phyloP scores from a whole-genome alignment of 64 coral and sea anemone species.

The Porites australiensis region DNA sequence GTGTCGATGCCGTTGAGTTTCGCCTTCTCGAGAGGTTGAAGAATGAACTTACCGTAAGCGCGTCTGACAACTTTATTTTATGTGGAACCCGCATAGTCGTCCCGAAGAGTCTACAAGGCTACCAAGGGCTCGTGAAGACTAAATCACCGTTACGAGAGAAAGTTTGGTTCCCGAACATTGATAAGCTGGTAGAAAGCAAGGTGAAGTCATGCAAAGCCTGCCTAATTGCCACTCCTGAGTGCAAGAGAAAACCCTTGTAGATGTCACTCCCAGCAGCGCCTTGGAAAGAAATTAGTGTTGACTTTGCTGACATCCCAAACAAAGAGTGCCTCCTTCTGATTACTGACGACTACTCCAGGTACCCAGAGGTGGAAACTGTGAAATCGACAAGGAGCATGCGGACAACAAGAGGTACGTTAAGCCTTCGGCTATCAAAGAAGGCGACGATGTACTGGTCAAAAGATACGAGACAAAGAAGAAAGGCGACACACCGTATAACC shows the following conservation, averaged over 20 bases:
- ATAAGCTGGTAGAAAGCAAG: constrained; percentile 36
- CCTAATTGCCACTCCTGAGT: constrained; percentile 6
- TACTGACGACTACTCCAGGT: constrained; percentile 42
- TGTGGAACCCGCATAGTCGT: constrained; percentile 8
- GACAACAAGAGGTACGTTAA: no score
- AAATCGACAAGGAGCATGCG: background rate
- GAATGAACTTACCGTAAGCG: constrained; percentile 10
- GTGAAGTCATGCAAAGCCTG: constrained; percentile 50
- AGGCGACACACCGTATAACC: no score
- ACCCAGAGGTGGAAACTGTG: constrained; percentile 21
- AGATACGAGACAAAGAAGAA: no score
- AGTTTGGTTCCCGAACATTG: constrained; percentile 53
- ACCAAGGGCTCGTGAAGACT: constrained; percentile 55
- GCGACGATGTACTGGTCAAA: no score
- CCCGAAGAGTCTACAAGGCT: constrained; percentile 48
- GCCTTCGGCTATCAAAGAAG: no score
- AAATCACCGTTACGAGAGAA: constrained; percentile 47
- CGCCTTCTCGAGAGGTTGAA: constrained; percentile 26
- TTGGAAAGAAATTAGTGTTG: constrained; percentile 43
- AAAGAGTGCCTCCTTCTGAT: constrained; percentile 49
- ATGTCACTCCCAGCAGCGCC: constrained; percentile 21
- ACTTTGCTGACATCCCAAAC: constrained; percentile 27
- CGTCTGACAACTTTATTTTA: constrained; percentile 29
- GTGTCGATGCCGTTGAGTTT: constrained; percentile 28
- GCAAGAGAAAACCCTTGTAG: constrained; percentile 30